These are phyloP conservation scores for Eleginops maclovinus DNA, from an alignment of 2,113 vertebrate species.

Conservation along the genomic window DNA sequence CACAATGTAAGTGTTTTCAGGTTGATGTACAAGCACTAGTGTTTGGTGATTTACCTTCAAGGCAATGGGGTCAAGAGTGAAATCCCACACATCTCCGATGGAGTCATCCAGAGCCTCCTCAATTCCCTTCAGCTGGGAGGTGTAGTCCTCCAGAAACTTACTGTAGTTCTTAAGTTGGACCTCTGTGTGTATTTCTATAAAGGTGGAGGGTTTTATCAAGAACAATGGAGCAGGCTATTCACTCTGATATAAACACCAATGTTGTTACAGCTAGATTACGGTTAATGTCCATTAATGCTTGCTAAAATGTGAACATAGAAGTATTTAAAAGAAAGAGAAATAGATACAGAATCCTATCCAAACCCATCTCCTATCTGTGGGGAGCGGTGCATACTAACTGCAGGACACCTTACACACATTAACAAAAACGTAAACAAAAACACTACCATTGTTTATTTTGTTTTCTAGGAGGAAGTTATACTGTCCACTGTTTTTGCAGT, in stretches of 20 bases:
- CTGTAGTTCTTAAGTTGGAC: conserved; percentile 97
- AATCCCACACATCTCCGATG: conserved; percentile 98
- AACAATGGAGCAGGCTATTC: background rate
- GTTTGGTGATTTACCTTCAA: conserved; percentile 87
- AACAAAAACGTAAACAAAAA: background rate
- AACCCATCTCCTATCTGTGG: background rate
- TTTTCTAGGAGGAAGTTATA: background rate
- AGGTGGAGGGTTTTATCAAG: conserved; percentile 37
- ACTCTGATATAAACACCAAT: background rate
- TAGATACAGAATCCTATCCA: background rate
- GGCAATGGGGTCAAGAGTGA: conserved; percentile 95
- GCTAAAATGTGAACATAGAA: background rate
- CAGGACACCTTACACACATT: background rate
- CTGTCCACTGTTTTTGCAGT: background rate
- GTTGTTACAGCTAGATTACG: background rate
- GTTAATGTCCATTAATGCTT: background rate
- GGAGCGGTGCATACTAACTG: background rate
- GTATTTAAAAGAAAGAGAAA: background rate
- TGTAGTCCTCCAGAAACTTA: conserved; percentile 96
- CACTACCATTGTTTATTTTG: background rate
- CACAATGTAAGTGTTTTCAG: background rate
- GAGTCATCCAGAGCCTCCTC: conserved; percentile 97
- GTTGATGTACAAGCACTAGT: background rate
- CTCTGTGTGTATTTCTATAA: conserved; percentile 97
- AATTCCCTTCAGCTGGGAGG: conserved; percentile 92